Base-by-base conservation (phyloP, 2,888 invertebrate genomes). In the Hyposoter didymator region DNA sequence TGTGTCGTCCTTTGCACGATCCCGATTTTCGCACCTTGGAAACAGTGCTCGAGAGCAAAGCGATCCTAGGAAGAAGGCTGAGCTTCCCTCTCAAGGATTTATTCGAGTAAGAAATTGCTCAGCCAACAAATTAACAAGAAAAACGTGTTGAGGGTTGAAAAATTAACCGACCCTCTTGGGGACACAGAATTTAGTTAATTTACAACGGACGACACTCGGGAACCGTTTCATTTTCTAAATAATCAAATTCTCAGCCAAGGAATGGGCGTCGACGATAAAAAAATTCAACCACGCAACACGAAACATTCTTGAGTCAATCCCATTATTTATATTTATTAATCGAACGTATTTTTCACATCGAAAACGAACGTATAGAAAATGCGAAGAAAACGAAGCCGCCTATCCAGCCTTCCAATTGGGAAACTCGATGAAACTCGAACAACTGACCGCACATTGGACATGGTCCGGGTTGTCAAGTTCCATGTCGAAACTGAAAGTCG, bases 381-480 rank as follows among this genome's bases (percentile, higher is more conserved):
- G 97, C 92, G 95, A 96, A 92, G 95, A 95, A 90, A 96, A 97
- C 91, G 95, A 95, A 88, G 95, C 97, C 86, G 96, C 96, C n/a
- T 97, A 97, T 94, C 94, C 95, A 64, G 96, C 97, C 39, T 97
- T 97, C 91, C 96, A 96, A 93, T 94, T 97, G 88, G 95, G 96
- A 89, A 96, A 95, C 91, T 95, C 96, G 87, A 94, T 97, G 85
- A 96, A 97, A 92, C 95, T 97, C 69, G 96, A 97, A 89, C 95
- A 95, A 89, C 95, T 95, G 81, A 95, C 96, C 0, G 96, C 96
- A 55, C 95, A 96, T 90, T 95, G 95, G 90, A 95, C 95, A 85
- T 97, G 96, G 96, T 94, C 94, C 2, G 95, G 92, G 8, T 88
- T 94, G 5, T 89, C 92, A 2, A 89, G 89, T 2, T 91, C 94